Evolutionary conservation across 2,888 invertebrate genomes (phyloP), one percentile per base, ranked within the genome.

Genomic region (Nymphalis polychloros): DNA sequence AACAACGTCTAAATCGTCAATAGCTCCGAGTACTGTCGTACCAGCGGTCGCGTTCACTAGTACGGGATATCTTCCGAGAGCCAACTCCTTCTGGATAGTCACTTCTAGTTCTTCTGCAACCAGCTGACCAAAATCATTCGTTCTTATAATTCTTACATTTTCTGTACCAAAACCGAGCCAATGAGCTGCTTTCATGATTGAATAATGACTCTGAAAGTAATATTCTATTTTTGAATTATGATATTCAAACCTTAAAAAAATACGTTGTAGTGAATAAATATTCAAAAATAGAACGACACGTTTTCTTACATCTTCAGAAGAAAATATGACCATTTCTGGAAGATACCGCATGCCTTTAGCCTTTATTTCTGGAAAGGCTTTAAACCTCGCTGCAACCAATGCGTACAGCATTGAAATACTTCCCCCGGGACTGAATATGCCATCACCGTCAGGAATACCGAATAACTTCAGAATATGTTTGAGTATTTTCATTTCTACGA

Each of bases 131-230:
- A 83, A 79, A 2, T 88, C 84, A 78, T 97, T 96, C 0, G 95
- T 95, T 78, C 94, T 93, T 7, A 98, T 94, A 75, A 92, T 82
- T 47, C 94, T 86, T 35, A 94, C 84, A 75, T 96, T 95, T 27
- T 97, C 95, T 0, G 95, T 95, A 0, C 98, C 98, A n/a, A 97
- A 89, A 0, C 98, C 97, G 16, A 97, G 89, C 95, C 96, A 97
- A 76, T 96, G 95, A 0, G 96, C 96, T 8, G 96, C 96, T 87
- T 97, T 97, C 78, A 94, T 93, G 17, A 97, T 93, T 1, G 97
- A 97, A 81, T 97, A 98, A 84, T 98, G 98, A 49, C 95, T 94
- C 93, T 94, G 86, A 23, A 89, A 41, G 13, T 41, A 41, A 41
- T 13, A 13, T 41, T 41, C 41, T 13, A 41, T 13, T 13, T 13